Conservation (phyloP, 2,797 vertebrate genomes). For the Gymnodraco acuticeps region DNA sequence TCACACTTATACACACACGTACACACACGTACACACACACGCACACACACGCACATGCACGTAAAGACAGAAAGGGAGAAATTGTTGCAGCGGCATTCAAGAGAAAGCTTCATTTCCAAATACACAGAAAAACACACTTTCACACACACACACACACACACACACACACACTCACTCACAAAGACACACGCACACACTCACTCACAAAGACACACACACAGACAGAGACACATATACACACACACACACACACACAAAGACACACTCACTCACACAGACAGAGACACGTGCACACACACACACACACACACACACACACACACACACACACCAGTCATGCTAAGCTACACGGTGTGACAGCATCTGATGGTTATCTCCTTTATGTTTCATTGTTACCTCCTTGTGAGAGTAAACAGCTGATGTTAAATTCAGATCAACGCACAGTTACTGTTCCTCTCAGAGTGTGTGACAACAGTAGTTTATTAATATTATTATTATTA, state of each 20-base stretch:
- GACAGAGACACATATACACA: slow-evolving; percentile 3
- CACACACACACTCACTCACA: background rate
- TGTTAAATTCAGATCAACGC: slow-evolving; percentile 27
- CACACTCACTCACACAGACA: slow-evolving; percentile 35
- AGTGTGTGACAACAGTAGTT: background rate
- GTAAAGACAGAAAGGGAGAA: no score
- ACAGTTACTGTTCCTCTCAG: slow-evolving; percentile 37
- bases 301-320: slow-evolving; percentile 45
- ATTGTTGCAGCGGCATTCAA: no score
- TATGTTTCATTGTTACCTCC: slow-evolving; percentile 41
- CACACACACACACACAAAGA: background rate
- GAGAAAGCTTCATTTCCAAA: no score
- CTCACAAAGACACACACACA: background rate
- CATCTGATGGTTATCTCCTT: slow-evolving; percentile 63
- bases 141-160: no score
- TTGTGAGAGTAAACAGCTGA: slow-evolving; percentile 27
- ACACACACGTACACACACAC: no score
- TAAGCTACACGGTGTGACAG: slow-evolving; percentile 71
- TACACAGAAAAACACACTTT: rapidly evolving
- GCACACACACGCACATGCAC: no score
- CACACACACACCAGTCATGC: slow-evolving; percentile 70
- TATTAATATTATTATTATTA: no score
- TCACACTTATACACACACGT: background rate
- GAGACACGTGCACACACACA: slow-evolving; percentile 28
- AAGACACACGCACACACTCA: slow-evolving; percentile 32